Evolutionary conservation across 2,113 vertebrate genomes (phyloP).

Genomic region (Phalacrocorax carbo): DNA sequence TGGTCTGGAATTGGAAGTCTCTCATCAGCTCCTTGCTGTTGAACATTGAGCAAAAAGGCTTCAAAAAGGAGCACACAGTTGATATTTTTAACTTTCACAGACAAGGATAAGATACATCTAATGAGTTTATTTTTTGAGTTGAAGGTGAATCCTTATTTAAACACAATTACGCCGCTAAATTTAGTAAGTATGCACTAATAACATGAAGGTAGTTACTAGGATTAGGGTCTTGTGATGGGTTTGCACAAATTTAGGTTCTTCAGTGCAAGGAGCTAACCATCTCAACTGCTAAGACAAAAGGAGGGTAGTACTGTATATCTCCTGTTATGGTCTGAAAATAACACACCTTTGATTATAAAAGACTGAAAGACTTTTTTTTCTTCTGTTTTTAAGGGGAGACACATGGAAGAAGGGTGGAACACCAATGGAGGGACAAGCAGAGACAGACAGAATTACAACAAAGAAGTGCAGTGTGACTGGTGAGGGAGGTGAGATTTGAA

Average conservation of each 20-base stretch:
- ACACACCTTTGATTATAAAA: not conserved
- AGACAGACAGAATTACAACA: not conserved
- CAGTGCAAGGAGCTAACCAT: not conserved
- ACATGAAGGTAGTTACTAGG: not conserved
- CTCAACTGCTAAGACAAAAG: not conserved
- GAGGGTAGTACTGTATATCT: not conserved
- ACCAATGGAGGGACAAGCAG: fast-evolving
- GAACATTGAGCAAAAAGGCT: not conserved
- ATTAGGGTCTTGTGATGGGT: not conserved
- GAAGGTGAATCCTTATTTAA: not conserved
- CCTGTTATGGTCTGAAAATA: not conserved
- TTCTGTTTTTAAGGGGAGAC: not conserved
- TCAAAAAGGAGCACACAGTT: not conserved
- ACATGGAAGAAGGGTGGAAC: not conserved
- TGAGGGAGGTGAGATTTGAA: not conserved
- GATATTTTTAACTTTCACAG: not conserved
- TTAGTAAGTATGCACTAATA: not conserved
- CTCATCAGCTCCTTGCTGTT: not conserved
- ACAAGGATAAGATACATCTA: not conserved
- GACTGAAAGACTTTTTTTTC: not conserved
- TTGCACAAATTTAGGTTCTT: not conserved
- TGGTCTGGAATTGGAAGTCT: not conserved
- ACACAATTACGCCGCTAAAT: not conserved
- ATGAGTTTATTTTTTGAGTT: not conserved
- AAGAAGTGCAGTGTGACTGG: not conserved